Evolutionary conservation across 2,888 invertebrate species (phyloP).

Genomic region (Pelosia muscerda): DNA sequence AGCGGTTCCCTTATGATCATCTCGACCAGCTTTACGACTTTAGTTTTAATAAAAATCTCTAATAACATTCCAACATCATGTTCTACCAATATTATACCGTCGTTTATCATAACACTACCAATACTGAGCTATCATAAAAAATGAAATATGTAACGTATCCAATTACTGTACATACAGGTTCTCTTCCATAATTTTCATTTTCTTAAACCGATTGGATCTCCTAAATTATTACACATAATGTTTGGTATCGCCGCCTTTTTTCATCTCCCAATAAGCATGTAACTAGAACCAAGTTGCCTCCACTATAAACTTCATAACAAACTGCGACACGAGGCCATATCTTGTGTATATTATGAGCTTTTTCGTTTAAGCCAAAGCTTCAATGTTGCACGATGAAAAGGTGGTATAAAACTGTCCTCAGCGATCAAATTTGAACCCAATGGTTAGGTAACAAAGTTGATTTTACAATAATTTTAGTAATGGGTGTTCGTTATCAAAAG

Average conservation of each 20-base stretch:
- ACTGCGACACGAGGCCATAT: constrained; percentile 84
- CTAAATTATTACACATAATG: constrained; percentile 78
- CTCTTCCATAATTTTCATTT: constrained; percentile 65
- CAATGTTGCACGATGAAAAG: constrained; percentile 44
- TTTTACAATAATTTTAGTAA: constrained; percentile 38
- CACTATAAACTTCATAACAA: constrained; percentile 86
- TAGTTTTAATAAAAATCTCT: constrained; percentile 78
- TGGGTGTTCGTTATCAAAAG: constrained; percentile 56
- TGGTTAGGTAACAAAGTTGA: constrained; percentile 46
- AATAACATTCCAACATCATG: constrained; percentile 77
- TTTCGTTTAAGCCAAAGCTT: constrained; percentile 79
- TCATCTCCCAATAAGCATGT: constrained; percentile 70
- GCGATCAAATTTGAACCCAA: constrained; percentile 45
- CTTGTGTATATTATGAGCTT: constrained; percentile 85
- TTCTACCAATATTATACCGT: constrained; percentile 64
- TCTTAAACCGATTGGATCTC: constrained; percentile 65
- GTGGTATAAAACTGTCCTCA: constrained; percentile 44
- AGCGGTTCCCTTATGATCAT: constrained; percentile 67
- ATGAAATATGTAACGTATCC: constrained; percentile 71
- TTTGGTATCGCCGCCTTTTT: constrained; percentile 67
- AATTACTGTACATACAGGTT: constrained; percentile 69
- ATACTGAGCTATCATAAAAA: constrained; percentile 66
- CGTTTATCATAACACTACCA: constrained; percentile 71
- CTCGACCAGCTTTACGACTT: constrained; percentile 66
- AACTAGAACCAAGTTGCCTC: constrained; percentile 78